These are phyloP conservation scores for Thaumatotibia leucotreta DNA, from an alignment of 1,140 invertebrate genomes.

Conservation along the genomic window DNA sequence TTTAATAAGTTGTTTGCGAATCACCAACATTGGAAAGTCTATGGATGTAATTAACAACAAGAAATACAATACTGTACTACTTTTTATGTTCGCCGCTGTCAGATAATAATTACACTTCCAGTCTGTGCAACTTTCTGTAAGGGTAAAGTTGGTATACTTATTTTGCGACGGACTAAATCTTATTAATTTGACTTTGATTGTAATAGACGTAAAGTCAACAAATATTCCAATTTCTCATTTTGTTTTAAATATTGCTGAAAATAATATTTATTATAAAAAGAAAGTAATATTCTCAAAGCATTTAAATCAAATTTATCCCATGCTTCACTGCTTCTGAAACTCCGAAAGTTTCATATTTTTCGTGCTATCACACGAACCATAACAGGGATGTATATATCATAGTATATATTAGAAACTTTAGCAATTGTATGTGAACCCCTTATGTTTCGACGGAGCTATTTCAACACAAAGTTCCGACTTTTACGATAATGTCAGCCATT, in stretches of 20 bases:
- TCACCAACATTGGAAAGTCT: background rate
- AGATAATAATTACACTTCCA: background rate
- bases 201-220: background rate
- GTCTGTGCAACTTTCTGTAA: background rate
- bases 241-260: background rate
- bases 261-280: background rate
- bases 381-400: constrained; percentile 58
- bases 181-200: constrained; percentile 1
- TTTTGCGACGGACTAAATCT: background rate
- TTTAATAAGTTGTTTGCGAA: background rate
- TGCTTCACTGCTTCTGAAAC: constrained; percentile 16
- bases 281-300: background rate
- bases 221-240: background rate
- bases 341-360: constrained; percentile 38
- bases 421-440: constrained; percentile 72
- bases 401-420: constrained; percentile 72
- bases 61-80: background rate
- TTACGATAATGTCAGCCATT: constrained; percentile 75
- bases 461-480: constrained; percentile 71
- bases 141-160: background rate
- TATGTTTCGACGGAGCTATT: constrained; percentile 69
- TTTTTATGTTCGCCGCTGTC: background rate
- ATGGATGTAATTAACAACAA: background rate
- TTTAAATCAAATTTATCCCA: background rate
- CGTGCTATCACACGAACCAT: constrained; percentile 54